phyloP scores from a whole-genome alignment of 2,888 invertebrate species.

The Tipula confusa region DNA sequence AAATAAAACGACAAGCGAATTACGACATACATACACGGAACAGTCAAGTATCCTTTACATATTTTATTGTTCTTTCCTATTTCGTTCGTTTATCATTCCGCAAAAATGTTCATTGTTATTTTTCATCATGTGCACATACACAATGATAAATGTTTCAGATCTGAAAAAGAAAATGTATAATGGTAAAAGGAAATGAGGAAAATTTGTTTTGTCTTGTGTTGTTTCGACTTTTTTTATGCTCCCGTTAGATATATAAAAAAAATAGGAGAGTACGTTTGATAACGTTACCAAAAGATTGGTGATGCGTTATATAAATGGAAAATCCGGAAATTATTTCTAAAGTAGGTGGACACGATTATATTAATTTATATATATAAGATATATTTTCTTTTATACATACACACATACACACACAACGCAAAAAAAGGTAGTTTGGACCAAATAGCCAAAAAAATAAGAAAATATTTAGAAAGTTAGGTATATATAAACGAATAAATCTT shows the following conservation, averaged over 20 bases:
- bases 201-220: not conserved
- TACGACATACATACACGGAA: not conserved
- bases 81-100: not conserved
- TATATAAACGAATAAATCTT: not conserved
- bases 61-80: slow-evolving; percentile 20
- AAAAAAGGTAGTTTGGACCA: not conserved
- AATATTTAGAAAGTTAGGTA: not conserved
- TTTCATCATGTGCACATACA: not conserved
- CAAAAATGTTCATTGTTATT: not conserved
- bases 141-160: not conserved
- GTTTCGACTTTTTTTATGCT: not conserved
- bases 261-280: not conserved
- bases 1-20: not conserved
- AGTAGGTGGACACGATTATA: slow-evolving; percentile 20
- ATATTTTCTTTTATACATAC: not conserved
- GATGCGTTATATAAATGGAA: not conserved
- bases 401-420: too few relatives aligned
- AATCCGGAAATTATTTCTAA: slow-evolving; percentile 3
- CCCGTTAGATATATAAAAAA: not conserved
- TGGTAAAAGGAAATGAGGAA: not conserved
- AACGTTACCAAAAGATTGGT: not conserved
- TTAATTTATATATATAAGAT: not conserved
- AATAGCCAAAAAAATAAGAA: not conserved
- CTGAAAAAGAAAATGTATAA: not conserved
- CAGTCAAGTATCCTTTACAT: slow-evolving; percentile 20